Evolutionary conservation across 2,113 vertebrate genomes (phyloP).

Genomic region (Drymodes brunneopygia): DNA sequence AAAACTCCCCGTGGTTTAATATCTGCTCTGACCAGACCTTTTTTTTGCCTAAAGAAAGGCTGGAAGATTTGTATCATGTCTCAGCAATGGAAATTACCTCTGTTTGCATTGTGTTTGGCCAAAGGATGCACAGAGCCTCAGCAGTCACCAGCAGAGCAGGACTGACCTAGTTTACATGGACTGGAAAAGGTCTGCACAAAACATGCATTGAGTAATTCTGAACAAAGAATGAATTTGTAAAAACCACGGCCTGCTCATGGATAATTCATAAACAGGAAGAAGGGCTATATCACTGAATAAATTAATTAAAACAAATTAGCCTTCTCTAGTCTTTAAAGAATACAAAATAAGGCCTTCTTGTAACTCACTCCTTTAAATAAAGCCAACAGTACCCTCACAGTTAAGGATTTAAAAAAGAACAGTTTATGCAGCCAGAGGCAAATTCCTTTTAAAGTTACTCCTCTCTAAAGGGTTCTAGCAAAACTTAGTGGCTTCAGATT

Average conservation of each 20-base stretch:
- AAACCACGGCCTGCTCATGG: constrained; percentile 15
- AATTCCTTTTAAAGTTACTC: not conserved
- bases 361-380: constrained; percentile 24
- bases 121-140: not conserved
- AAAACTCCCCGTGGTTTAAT: not conserved
- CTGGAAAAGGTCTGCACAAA: constrained; percentile 40
- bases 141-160: not conserved
- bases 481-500: not conserved
- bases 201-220: constrained; percentile 33
- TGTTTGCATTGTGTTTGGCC: not conserved
- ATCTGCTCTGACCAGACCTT: not conserved
- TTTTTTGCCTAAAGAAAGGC: not conserved
- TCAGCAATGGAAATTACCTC: not conserved
- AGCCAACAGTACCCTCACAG: constrained; percentile 26
- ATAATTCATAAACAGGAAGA: constrained; percentile 50
- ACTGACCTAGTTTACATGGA: constrained; percentile 22
- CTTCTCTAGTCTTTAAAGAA: constrained; percentile 34
- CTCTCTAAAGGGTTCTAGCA: not conserved
- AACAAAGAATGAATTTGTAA: constrained; percentile 55
- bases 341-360: constrained; percentile 4
- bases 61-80: not conserved
- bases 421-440: not conserved
- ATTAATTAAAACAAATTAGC: constrained; percentile 50
- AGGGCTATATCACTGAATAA: constrained; percentile 40
- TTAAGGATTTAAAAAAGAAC: not conserved